Percentiles rank a stretch among this genome's conserved stretches.
These are phyloP conservation scores for Narcine bancroftii DNA, from an alignment of 2,113 vertebrate species.

Conservation along the genomic window DNA sequence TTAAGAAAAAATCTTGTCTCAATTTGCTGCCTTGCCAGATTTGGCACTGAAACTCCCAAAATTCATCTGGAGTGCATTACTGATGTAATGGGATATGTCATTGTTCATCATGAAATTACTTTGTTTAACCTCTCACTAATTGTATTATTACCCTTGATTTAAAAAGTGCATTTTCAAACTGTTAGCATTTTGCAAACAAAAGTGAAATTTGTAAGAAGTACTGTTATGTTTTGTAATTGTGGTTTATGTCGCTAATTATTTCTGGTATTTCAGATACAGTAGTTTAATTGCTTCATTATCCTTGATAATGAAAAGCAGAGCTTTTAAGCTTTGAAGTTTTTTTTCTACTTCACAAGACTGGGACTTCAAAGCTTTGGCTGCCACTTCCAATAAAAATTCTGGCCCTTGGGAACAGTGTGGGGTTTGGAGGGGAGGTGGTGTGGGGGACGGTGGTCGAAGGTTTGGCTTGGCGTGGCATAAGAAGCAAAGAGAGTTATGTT, in stretches of 20 bases:
- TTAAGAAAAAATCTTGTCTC: not conserved
- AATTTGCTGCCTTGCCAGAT: not conserved
- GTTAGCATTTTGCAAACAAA: not conserved
- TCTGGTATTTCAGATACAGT: slow-evolving; percentile 21
- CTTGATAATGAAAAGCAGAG: slow-evolving; percentile 28
- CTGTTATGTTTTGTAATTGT: not conserved
- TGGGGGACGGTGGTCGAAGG: too few species aligned
- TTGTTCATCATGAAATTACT: not conserved
- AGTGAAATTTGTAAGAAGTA: not conserved
- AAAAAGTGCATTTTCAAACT: not conserved
- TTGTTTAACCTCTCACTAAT: not conserved
- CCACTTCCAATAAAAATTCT: slow-evolving; percentile 33
- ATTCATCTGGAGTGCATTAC: not conserved
- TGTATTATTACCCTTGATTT: not conserved
- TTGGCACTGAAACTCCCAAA: not conserved
- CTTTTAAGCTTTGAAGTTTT: slow-evolving; percentile 34
- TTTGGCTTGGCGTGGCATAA: not conserved
- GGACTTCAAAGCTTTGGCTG: slow-evolving; percentile 27
- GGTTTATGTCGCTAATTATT: not conserved
- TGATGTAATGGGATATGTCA: not conserved
- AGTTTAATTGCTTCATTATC: slow-evolving; percentile 26
- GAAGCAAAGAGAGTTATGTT: not conserved
- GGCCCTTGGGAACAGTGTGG: not conserved
- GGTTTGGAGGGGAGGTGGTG: too few species aligned
- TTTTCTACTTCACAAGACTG: not conserved